Evolutionary conservation across 2,888 invertebrate genomes (phyloP).

Genomic region (Agonum fuliginosum): DNA sequence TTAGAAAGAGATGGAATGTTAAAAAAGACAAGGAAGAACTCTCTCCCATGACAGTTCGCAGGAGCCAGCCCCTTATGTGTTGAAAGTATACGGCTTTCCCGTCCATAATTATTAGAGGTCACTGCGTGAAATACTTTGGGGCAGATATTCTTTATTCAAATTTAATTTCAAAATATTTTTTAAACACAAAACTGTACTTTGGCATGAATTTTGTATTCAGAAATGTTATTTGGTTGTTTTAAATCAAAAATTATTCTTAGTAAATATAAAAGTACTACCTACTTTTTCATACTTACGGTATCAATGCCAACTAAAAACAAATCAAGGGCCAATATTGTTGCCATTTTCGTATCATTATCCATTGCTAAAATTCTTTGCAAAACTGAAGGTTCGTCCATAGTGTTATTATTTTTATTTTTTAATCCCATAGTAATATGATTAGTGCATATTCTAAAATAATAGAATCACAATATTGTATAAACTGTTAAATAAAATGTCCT

Average conservation of each 20-base stretch:
- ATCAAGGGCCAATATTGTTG: conserved; percentile 83
- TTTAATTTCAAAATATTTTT: too few relatives aligned
- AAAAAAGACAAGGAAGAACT: too few relatives aligned
- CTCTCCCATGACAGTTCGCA: too few relatives aligned
- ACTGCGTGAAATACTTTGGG: too few relatives aligned
- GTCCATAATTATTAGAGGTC: too few relatives aligned
- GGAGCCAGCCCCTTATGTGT: too few relatives aligned
- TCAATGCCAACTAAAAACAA: conserved; percentile 88
- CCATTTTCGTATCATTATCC: conserved; percentile 77
- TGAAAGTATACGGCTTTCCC: too few relatives aligned
- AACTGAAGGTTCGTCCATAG: conserved; percentile 75
- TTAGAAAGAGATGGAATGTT: too few relatives aligned
- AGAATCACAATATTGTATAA: not conserved
- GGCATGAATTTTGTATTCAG: too few relatives aligned
- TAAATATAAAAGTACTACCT: not conserved
- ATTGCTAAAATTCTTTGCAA: conserved; percentile 79
- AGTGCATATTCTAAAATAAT: conserved; percentile 77
- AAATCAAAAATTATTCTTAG: not conserved
- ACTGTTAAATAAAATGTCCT: not conserved
- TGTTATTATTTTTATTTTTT: conserved; percentile 68
- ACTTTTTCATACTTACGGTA: conserved; percentile 77
- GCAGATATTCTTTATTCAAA: too few relatives aligned
- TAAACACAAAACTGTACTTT: too few relatives aligned
- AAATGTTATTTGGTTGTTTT: too few relatives aligned
- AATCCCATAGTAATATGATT: conserved; percentile 79